These are phyloP conservation scores for Hedychridium roseum DNA, from an alignment of 2,888 invertebrate species.

Conservation along the genomic window DNA sequence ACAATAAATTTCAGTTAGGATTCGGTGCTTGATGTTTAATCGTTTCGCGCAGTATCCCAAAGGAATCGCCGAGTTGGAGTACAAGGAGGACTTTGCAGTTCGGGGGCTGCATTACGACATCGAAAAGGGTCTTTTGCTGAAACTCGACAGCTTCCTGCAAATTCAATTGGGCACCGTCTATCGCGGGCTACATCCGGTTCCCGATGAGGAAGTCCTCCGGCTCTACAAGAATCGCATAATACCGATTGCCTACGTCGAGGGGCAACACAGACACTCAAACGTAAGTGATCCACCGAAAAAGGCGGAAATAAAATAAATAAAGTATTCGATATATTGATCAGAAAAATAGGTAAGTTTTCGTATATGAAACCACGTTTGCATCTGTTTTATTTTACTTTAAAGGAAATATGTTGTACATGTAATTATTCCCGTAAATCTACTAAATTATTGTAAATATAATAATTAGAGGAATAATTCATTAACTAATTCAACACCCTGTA, in stretches of 20 bases:
- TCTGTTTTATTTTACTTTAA: too few relatives aligned
- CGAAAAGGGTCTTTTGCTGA: constrained; percentile 90
- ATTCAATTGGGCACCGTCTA: constrained; percentile 96
- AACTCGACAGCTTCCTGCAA: constrained; percentile 95
- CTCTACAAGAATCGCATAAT: constrained; percentile 87
- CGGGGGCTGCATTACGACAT: constrained; percentile 98
- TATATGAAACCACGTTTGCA: too few relatives aligned
- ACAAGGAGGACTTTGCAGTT: constrained; percentile 93
- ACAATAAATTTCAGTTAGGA: background rate
- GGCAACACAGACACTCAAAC: constrained; percentile 75
- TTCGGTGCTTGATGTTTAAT: constrained; percentile 21
- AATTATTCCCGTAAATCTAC: too few relatives aligned
- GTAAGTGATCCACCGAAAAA: constrained; percentile 62
- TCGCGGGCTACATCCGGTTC: constrained; percentile 81
- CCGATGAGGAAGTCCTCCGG: constrained; percentile 84
- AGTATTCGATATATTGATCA: too few relatives aligned
- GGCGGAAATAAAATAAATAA: background rate
- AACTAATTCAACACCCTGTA: too few relatives aligned
- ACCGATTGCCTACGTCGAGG: constrained; percentile 88
- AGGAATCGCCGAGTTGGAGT: constrained; percentile 81
- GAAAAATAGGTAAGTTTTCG: too few relatives aligned
- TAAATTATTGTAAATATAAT: too few relatives aligned
- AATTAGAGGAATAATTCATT: too few relatives aligned
- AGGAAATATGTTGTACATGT: too few relatives aligned
- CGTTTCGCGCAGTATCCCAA: constrained; percentile 84